Evolutionary conservation across 2,888 invertebrate species (phyloP), one percentile per base, ranked within the genome.

Genomic region (Pammene fasciana): DNA sequence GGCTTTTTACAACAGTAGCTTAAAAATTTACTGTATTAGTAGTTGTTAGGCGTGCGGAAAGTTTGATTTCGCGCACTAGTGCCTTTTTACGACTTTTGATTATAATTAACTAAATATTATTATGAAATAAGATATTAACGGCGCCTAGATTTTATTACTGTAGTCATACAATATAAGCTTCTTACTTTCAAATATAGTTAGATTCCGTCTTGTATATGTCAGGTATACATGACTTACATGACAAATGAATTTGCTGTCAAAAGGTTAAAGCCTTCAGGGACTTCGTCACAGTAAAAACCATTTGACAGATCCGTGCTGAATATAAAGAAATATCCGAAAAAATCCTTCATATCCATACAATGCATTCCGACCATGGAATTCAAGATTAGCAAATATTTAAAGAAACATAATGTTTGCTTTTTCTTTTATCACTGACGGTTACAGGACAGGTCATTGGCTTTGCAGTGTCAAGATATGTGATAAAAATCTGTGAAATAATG

Each of bases 391-490:
- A 10, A 36, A 68, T 52, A 46, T 57, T 64, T 64, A 61, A 43
- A 54, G 61, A 16, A 54, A 46, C 67, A 57, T 59, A 36, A 54
- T 52, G 52, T 68, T 65, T 68, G 26, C 68, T 1, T 54, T 34
- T 36, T 13, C 18, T 43, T 36, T 64, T 57, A 50, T 67, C 64
- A 18, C 50, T 52, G 45, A 65, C 59, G 18, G 18, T 43, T 56
- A 34, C n/a, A n/a, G n/a, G n/a, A 14, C 45, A 18, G 64, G 64
- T 59, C 64, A 59, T 52, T 46, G 57, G 57, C 57, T 64, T 68
- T 14, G 26, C 16, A 11, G 18, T 52, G 64, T 64, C 68, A 64
- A 57, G 64, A 68, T 64, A 64, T n/a, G n/a, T n/a, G n/a, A n/a
- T n/a, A n/a, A 43, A 16, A 52, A 52, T 52, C 5, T 18, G 11